phyloP scores from a whole-genome alignment of 2,113 vertebrate genomes.

The Paradoxurus hermaphroditus region DNA sequence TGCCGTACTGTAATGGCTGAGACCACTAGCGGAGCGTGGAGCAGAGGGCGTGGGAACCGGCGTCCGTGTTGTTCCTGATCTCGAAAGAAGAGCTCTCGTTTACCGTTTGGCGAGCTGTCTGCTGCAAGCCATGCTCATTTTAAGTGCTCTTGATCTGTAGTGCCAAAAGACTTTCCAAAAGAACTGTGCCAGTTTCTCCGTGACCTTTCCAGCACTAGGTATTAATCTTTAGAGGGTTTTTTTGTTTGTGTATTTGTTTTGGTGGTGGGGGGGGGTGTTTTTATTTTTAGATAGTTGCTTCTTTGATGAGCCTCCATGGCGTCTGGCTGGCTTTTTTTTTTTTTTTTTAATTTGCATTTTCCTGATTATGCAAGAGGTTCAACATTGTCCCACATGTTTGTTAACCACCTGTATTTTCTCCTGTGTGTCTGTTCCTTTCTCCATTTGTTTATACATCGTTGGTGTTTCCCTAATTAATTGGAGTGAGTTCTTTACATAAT shows the following conservation, averaged over 20 bases:
- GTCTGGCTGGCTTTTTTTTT: not conserved
- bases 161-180: not conserved
- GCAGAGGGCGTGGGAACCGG: accelerated
- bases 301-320: not conserved
- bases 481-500: not conserved
- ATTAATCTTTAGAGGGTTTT: not conserved
- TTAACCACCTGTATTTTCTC: not conserved
- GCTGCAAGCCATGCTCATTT: not conserved
- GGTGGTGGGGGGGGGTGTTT: not conserved
- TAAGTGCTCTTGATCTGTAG: not conserved
- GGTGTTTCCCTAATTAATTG: not conserved
- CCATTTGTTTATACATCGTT: not conserved
- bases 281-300: not conserved
- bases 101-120: not conserved
- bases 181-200: not conserved
- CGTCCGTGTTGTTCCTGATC: not conserved
- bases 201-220: not conserved
- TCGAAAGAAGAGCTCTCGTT: not conserved
- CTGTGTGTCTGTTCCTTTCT: not conserved
- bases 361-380: not conserved
- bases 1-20: not conserved
- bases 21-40: not conserved
- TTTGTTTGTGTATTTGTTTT: not conserved
- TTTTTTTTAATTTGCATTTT: not conserved
- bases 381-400: accelerated